These are phyloP conservation scores for Condylostylus longicornis DNA, from an alignment of 1,140 invertebrate genomes.

Conservation along the genomic window DNA sequence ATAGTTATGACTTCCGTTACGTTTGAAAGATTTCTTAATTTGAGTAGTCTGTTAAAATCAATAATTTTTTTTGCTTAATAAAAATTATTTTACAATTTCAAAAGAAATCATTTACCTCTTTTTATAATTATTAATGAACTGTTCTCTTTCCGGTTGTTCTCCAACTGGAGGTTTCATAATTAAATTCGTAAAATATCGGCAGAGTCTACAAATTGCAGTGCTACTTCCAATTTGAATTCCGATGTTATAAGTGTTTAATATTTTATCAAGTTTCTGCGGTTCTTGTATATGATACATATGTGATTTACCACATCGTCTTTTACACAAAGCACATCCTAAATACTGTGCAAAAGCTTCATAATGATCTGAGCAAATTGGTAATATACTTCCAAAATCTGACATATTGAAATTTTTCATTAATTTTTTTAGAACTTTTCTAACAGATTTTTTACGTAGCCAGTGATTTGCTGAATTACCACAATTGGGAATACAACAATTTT, in stretches of 20 bases:
- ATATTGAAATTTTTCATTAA: slow-evolving; percentile 33
- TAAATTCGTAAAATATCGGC: slow-evolving; percentile 56
- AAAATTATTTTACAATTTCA: no score
- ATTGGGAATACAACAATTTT: slow-evolving; percentile 41
- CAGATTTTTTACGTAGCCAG: slow-evolving; percentile 59
- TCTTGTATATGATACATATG: slow-evolving; percentile 52
- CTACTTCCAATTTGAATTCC: slow-evolving; percentile 39
- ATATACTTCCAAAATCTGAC: slow-evolving; percentile 28
- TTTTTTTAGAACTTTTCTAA: slow-evolving; percentile 52
- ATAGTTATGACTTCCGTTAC: no score
- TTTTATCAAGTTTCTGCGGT: no score
- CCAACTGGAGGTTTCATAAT: slow-evolving; percentile 42
- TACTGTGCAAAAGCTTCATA: slow-evolving; percentile 49
- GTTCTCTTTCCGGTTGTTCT: slow-evolving; percentile 38
- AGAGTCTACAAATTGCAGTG: slow-evolving; percentile 61
- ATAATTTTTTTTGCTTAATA: no score
- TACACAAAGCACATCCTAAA: slow-evolving; percentile 58
- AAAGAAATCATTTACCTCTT: slow-evolving; percentile 48
- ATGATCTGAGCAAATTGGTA: slow-evolving; percentile 46
- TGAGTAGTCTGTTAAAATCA: no score
- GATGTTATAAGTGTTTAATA: no score
- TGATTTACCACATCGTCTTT: slow-evolving; percentile 52
- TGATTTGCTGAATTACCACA: slow-evolving; percentile 49
- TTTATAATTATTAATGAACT: slow-evolving; percentile 50
- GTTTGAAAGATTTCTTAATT: no score